These are phyloP conservation scores for Myiotriccus ornatus DNA, from an alignment of 2,797 vertebrate species.

Conservation along the genomic window DNA sequence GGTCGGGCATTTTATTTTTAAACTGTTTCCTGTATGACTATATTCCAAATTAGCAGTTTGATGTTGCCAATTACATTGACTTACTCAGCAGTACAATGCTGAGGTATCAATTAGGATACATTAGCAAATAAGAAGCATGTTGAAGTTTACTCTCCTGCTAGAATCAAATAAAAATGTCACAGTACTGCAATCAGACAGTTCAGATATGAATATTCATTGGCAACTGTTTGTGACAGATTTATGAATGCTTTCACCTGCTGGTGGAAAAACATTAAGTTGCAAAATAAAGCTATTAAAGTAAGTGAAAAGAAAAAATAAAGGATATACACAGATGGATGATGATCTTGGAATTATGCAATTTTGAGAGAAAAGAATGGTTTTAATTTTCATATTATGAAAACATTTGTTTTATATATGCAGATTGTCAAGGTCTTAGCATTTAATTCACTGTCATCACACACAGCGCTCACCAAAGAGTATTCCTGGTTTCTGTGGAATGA, in stretches of 20 bases:
- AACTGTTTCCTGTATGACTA: neutral
- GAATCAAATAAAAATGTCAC: constrained; percentile 82
- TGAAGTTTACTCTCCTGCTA: constrained; percentile 70
- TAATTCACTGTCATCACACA: constrained; percentile 28
- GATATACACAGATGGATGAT: constrained; percentile 77
- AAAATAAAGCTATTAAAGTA: constrained; percentile 81
- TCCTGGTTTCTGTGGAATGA: neutral
- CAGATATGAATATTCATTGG: constrained; percentile 85
- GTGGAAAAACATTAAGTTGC: constrained; percentile 78
- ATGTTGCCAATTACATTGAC: constrained; percentile 59
- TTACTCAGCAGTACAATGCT: constrained; percentile 63
- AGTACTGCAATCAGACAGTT: constrained; percentile 78
- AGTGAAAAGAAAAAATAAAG: constrained; percentile 72
- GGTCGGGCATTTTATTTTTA: neutral
- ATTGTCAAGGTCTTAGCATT: constrained; percentile 62
- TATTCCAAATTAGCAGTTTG: constrained; percentile 59
- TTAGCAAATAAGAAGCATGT: constrained; percentile 71
- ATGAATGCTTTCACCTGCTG: constrained; percentile 86
- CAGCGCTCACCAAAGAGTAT: neutral
- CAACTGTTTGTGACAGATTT: constrained; percentile 85
- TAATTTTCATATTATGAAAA: constrained; percentile 73
- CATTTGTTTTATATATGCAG: constrained; percentile 69
- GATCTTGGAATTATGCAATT: constrained; percentile 71
- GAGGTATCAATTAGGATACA: constrained; percentile 63
- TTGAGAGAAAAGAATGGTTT: constrained; percentile 63